Conservation (phyloP, 2,113 vertebrate species). For the Chaetops frenatus region DNA sequence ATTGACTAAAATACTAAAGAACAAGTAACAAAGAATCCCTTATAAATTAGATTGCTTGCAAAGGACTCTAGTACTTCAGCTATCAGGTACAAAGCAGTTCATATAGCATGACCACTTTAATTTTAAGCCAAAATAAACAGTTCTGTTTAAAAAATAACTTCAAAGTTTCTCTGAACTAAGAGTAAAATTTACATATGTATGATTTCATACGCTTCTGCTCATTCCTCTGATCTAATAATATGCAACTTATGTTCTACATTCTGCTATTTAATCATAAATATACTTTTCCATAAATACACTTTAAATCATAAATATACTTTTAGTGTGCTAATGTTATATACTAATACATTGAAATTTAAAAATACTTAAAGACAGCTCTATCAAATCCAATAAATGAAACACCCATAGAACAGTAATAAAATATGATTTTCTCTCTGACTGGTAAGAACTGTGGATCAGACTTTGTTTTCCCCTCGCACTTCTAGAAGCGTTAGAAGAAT, state of each 20-base stretch:
- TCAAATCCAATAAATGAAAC: not conserved
- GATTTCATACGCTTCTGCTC: not conserved
- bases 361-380: not conserved
- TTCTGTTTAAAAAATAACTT: not conserved
- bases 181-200: not conserved
- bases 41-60: not conserved
- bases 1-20: not conserved
- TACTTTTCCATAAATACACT: not conserved
- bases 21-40: not conserved
- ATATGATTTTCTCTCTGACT: not conserved
- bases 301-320: not conserved
- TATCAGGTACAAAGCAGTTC: not conserved
- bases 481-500: not conserved
- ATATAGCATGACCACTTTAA: not conserved
- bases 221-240: not conserved
- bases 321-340: not conserved
- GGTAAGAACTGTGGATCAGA: not conserved
- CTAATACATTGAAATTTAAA: not conserved
- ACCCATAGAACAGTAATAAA: not conserved
- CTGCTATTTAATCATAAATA: not conserved
- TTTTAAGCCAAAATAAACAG: not conserved
- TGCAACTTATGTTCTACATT: not conserved
- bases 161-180: not conserved
- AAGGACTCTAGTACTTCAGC: not conserved
- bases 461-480: not conserved